A percentile compares a stretch with the other conserved stretches of the same genome.
These are phyloP conservation scores for Pantherophis alleghaniensis DNA, from an alignment of 2,797 vertebrate species.

Conservation along the genomic window DNA sequence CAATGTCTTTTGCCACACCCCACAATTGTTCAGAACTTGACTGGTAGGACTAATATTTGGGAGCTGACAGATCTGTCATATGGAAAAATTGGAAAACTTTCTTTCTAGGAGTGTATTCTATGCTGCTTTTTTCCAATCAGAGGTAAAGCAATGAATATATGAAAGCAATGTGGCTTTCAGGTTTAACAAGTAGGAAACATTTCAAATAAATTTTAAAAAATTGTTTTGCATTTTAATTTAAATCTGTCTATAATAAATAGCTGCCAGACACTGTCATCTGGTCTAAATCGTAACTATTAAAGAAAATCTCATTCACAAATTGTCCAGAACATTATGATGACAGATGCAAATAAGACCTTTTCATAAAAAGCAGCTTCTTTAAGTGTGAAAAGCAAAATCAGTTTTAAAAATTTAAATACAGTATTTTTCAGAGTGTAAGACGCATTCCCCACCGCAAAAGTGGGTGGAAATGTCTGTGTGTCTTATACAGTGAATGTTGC, in stretches of 20 bases:
- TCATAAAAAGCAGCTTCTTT: background rate
- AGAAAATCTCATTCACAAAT: background rate
- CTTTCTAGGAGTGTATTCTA: background rate
- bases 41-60: background rate
- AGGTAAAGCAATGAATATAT: background rate
- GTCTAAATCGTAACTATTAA: background rate
- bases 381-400: background rate
- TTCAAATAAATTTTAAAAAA: background rate
- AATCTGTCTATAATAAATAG: background rate
- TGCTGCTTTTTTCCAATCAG: background rate
- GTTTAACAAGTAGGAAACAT: background rate
- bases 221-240: background rate
- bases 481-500: no score
- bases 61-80: background rate
- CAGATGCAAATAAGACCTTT: background rate
- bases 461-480: no score
- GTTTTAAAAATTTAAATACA: background rate
- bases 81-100: background rate
- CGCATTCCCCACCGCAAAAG: no score
- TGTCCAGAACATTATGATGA: background rate
- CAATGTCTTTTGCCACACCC: background rate
- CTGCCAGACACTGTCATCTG: background rate
- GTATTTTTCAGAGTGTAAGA: no score
- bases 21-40: background rate
- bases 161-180: background rate